Percentiles rank a stretch among this genome's conserved stretches.
These are phyloP conservation scores for Notechis scutatus DNA, from an alignment of 2,113 vertebrate genomes.

Conservation along the genomic window DNA sequence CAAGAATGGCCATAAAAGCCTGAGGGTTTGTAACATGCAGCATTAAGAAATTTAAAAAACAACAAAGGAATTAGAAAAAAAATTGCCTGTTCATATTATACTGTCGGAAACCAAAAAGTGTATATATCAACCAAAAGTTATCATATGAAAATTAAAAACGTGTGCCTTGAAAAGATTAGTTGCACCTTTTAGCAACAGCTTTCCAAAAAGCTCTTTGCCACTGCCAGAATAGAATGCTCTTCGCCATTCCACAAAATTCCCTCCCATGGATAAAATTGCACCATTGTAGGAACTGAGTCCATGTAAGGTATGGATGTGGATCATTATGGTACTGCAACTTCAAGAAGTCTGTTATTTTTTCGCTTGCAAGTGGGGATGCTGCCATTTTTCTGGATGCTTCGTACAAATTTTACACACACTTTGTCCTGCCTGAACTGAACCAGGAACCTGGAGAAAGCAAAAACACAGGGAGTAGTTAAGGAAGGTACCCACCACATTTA, in stretches of 20 bases:
- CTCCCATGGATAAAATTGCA: slow-evolving; percentile 71
- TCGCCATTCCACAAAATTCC: slow-evolving; percentile 55
- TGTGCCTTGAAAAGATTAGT: slow-evolving; percentile 53
- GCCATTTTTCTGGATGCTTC: slow-evolving; percentile 85
- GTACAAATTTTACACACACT: slow-evolving; percentile 96
- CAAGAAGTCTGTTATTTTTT: slow-evolving; percentile 96
- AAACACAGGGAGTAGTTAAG: background rate
- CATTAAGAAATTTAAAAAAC: slow-evolving; percentile 44
- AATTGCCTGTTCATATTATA: slow-evolving; percentile 54
- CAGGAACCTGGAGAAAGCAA: slow-evolving; percentile 80
- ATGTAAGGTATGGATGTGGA: slow-evolving; percentile 42
- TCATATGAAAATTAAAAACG: slow-evolving; percentile 5
- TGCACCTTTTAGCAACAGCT: slow-evolving; percentile 62
- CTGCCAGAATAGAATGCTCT: slow-evolving; percentile 51
- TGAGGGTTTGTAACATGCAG: slow-evolving; percentile 47
- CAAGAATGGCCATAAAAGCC: slow-evolving; percentile 53
- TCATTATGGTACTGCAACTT: slow-evolving; percentile 87
- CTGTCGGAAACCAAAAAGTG: slow-evolving; percentile 45
- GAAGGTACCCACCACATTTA: background rate
- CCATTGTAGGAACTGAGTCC: slow-evolving; percentile 72
- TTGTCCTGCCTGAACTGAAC: slow-evolving; percentile 97
- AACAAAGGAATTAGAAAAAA: slow-evolving; percentile 53
- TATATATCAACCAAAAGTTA: slow-evolving; percentile 53
- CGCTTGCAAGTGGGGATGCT: slow-evolving; percentile 88
- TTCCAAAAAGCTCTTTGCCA: slow-evolving; percentile 57